Conservation (phyloP, 2,113 vertebrate species). For the Cyanistes caeruleus region DNA sequence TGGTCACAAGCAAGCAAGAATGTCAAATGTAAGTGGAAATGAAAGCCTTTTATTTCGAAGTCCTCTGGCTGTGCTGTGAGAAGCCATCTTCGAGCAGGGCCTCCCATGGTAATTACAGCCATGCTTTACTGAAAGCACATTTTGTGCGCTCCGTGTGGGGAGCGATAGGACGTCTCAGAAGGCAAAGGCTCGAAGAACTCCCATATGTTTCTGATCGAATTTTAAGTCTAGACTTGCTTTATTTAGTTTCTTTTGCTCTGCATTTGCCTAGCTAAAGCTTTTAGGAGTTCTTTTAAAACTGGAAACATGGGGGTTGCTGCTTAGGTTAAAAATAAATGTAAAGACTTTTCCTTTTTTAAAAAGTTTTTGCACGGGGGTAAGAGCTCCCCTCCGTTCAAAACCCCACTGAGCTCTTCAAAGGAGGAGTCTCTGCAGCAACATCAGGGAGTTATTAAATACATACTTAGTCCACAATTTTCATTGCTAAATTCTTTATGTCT, state of each 20-base stretch:
- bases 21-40: constrained; percentile 9
- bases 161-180: constrained; percentile 59
- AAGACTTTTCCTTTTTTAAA: constrained; percentile 28
- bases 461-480: constrained; percentile 62
- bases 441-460: constrained; percentile 61
- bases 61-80: background rate
- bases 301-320: background rate
- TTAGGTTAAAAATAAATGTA: constrained; percentile 71
- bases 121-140: constrained; percentile 41
- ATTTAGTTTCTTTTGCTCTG: constrained; percentile 73
- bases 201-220: constrained; percentile 79
- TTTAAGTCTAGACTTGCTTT: constrained; percentile 78
- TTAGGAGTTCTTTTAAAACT: constrained; percentile 62
- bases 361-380: background rate
- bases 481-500: constrained; percentile 70
- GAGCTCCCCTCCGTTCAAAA: constrained; percentile 28
- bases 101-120: constrained; percentile 31
- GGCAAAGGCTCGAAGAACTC: constrained; percentile 53
- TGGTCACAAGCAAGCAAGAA: constrained; percentile 8
- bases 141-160: constrained; percentile 52
- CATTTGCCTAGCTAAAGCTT: constrained; percentile 64
- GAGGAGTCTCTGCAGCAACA: constrained; percentile 40
- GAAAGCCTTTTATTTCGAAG: constrained; percentile 23
- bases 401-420: constrained; percentile 43
- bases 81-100: background rate